Evolutionary conservation across 1,140 invertebrate species (phyloP), one percentile per base, ranked within the genome.

Genomic region (Hylaeus anthracinus): DNA sequence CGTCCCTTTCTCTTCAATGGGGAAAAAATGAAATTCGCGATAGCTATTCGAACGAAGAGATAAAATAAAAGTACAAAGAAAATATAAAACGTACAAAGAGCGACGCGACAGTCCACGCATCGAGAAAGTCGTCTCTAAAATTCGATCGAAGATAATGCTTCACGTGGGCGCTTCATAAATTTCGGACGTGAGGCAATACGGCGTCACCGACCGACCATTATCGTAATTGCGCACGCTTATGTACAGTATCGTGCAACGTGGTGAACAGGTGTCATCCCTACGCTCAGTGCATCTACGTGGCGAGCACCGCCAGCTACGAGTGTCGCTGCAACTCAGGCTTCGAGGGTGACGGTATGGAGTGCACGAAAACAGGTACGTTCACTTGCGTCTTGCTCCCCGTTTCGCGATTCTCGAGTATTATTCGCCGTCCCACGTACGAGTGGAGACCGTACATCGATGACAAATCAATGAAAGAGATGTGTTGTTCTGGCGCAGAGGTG

Each of bases 311-410:
- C 5, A 94, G 88, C 6, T 97, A 97, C 87, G 92, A 95, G 60
- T 99, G 98, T 91, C 94, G 95, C 43, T 99, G 98, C 89, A 95
- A 95, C 48, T 92, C 94, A 48, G 97, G 97, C 15, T 98, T 95
- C 90, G 95, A 95, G 85, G 97, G 97, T 43, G 96, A 98, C 91
- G 97, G 97, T 8, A 95, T 95, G 80, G 94, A 94, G 83, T 98
- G 98, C 88, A 94, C 93, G 4, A 92, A 92, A 64, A 90, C 77
- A 90, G 93, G 93, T 93, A 92, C 37, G 87, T 89, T 12, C 53
- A 67, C 70, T 56, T 73, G 26, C 26, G 26, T 26, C 55, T 41
- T 6, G 37, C 15, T 9, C 12, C n/a, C 3, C 6, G 0, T 12
- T 45, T 15, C 6, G 6, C 15, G 3, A 41, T 41, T 37, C n/a